Conservation (phyloP, 1,140 invertebrate genomes). For the Lamellibrachia luymesi region DNA sequence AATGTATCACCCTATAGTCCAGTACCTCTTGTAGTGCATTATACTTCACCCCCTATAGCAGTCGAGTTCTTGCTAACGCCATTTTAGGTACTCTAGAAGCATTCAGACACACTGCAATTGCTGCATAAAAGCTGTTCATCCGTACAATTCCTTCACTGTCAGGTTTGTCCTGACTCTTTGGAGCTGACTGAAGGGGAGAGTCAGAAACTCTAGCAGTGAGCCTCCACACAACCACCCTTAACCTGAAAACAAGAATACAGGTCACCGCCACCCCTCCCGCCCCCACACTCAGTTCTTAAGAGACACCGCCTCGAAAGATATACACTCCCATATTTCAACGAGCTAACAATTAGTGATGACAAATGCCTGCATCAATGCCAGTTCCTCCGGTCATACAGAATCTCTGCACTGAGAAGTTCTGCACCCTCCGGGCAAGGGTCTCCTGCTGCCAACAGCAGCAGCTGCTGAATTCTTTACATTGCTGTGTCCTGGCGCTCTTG, state of each 20-base stretch:
- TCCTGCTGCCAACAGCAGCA: background rate
- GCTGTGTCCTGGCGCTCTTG: background rate
- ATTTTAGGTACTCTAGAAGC: too few species aligned
- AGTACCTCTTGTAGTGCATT: too few species aligned
- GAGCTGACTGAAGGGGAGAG: background rate
- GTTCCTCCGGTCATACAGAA: background rate
- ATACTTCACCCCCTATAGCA: too few species aligned
- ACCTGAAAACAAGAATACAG: background rate
- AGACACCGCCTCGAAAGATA: background rate
- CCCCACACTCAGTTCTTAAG: background rate
- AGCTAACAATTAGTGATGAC: slow-evolving; percentile 1
- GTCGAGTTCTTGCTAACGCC: too few species aligned
- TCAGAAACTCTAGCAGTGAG: background rate
- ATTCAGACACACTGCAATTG: too few species aligned
- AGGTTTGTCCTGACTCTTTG: background rate
- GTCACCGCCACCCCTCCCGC: too few species aligned
- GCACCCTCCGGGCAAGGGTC: background rate
- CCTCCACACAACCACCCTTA: background rate
- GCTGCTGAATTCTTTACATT: background rate
- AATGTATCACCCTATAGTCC: too few species aligned
- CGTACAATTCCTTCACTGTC: too few species aligned
- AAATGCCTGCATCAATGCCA: background rate
- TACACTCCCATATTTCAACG: background rate
- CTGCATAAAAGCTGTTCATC: too few species aligned
- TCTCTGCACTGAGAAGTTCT: background rate